These are phyloP conservation scores for Marmota flaviventris DNA, from an alignment of 2,113 vertebrate genomes.

Conservation along the genomic window DNA sequence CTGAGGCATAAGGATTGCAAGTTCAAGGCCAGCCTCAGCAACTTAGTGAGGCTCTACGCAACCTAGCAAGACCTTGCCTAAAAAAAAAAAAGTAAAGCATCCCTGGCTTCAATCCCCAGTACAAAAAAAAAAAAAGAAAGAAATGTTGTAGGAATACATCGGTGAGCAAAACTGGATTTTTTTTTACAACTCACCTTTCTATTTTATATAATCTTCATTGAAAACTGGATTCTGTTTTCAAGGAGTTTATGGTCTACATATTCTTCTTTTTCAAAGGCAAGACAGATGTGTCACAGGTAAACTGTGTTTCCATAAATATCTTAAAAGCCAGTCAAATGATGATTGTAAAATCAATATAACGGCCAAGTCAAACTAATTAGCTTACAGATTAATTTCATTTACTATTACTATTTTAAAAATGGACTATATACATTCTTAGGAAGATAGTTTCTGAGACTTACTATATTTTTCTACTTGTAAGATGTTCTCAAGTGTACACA, in stretches of 20 bases:
- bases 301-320: neutral
- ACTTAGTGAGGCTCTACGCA: no score
- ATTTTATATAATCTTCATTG: no score
- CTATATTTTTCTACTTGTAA: conserved; percentile 32
- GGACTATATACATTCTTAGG: neutral
- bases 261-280: neutral
- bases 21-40: no score
- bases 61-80: no score
- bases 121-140: neutral
- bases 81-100: no score
- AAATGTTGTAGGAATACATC: neutral
- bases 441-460: neutral
- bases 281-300: neutral
- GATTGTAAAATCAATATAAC: conserved; percentile 37
- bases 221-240: conserved; percentile 40
- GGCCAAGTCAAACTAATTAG: neutral
- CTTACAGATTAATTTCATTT: conserved; percentile 28
- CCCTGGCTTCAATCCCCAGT: neutral
- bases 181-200: no score
- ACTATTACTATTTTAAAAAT: conserved; percentile 32
- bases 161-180: conserved; percentile 34
- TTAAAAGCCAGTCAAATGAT: neutral
- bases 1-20: no score
- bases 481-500: neutral
- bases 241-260: neutral